Evolutionary conservation across 2,113 vertebrate species (phyloP), one percentile per base, ranked within the genome.

Genomic region (Carettochelys insculpta): DNA sequence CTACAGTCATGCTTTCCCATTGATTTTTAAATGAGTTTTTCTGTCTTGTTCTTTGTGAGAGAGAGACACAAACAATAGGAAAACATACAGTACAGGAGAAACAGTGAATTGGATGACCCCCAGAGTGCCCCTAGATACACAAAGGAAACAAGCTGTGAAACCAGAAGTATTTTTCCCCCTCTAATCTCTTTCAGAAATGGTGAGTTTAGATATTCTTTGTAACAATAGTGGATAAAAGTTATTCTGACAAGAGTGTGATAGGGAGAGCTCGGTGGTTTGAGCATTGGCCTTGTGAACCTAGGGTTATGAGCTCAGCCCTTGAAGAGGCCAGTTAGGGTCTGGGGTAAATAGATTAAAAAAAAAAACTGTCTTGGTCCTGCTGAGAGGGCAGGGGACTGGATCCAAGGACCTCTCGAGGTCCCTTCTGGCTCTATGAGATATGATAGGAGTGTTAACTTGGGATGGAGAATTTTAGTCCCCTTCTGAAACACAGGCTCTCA

Each of bases 1-100:
- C 5, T 43, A 11, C 0, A 0, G 10, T 84, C 34, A 20, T n/a
- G 5, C 7, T 80, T 83, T 48, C 43, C 83, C 10, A 1, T n/a
- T 51, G 80, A 4, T 56, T 56, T 50, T 82, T 50, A 4, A 43
- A 48, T 19, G 3, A n/a, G 29, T 80, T 83, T 19, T 45, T 8
- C 22, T 89, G 71, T 51, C 54, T 71, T 82, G 38, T 77, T 31
- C 51, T 87, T 61, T 84, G 54, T 58, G 79, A 24, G 89, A 77
- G 47, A 78, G 58, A 65, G 78, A 8, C 0, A 0, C 71, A 83
- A 79, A 43, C 12, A 7, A 31, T 78, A 54, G 79, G 53, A n/a
- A 73, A 89, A 58, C 48, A 11, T 65, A 77, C 56, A 54, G 41
- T 14, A 68, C 12, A 87, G 58, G 24, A 83, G 53, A 79, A 61